Evolutionary conservation across 1,140 invertebrate species (phyloP), one percentile per base, ranked within the genome.

Genomic region (Armadillidium nasatum): DNA sequence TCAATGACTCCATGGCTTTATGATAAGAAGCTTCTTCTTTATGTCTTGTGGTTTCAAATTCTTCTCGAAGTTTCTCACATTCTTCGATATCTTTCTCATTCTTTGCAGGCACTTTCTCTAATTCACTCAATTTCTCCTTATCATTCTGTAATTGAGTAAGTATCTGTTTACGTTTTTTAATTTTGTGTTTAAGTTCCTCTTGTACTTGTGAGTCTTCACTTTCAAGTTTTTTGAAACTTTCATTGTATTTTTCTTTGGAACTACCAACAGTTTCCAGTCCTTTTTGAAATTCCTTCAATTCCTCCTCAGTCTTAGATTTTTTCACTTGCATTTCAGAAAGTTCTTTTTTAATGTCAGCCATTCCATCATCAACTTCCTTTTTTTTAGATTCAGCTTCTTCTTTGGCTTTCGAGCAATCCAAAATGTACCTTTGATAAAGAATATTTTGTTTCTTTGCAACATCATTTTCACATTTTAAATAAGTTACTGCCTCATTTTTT

Each of bases 401-500:
- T 6, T 85, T 80, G 11, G 74, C 50, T 15, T 54, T 71, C 7
- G 70, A 72, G 44, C 75, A 77, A 50, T 80, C 76, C 3, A 85
- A 91, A 87, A 90, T 88, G 82, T 89, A 87, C 81, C 89, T 88
- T 83, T 94, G 93, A 78, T 88, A 88, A 6, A 92, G 81, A 80
- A 88, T 87, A 85, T 93, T 93, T 82, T 90, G 89, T 7, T 88
- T 88, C 33, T 87, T 85, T 10, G 88, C 87, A 9, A 92, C 86
- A 22, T 87, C 86, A 83, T 98, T 98, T 82, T 95, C 92, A 4
- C 89, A 82, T 81, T 90, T 90, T 74, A 98, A 86, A 83, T 90
- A 94, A 71, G 90, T 88, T 0, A 97, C 87, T 0, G 95, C 95
- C 82, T 95, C 92, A 82, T 93, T 89, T 88, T 93, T 96, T 0